Conservation (phyloP, 2,113 vertebrate species). For the Larimichthys polyactis region DNA sequence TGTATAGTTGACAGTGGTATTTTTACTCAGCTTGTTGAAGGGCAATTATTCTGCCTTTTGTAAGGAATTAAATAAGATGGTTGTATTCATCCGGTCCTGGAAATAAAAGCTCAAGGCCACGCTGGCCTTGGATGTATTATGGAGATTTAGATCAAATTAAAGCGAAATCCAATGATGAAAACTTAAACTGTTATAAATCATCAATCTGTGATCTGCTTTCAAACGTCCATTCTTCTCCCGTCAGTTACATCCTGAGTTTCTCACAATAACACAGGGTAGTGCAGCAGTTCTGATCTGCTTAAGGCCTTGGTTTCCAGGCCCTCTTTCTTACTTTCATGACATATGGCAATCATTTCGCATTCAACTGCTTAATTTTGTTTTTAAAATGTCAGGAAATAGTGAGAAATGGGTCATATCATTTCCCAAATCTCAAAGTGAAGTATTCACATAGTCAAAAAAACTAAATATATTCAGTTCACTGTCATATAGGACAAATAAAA, state of each 20-base stretch:
- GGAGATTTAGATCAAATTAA: slow-evolving; percentile 38
- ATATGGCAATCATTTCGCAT: background rate
- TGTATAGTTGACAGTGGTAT: slow-evolving; percentile 45
- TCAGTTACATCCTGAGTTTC: background rate
- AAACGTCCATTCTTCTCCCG: background rate
- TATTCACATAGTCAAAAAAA: background rate
- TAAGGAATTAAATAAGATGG: slow-evolving; percentile 25
- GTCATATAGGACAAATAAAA: background rate
- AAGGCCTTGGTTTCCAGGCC: background rate
- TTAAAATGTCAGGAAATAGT: background rate
- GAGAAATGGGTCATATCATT: background rate
- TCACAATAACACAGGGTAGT: background rate
- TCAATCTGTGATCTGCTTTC: slow-evolving; percentile 13
- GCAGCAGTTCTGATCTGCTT: background rate
- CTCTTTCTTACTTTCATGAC: background rate
- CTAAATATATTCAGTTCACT: background rate
- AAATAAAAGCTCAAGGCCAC: slow-evolving; percentile 31
- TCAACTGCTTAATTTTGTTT: background rate
- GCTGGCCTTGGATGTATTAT: slow-evolving; percentile 39
- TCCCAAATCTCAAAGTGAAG: background rate
- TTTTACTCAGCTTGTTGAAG: slow-evolving; percentile 53
- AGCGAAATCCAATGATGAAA: slow-evolving; percentile 31
- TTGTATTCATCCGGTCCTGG: slow-evolving; percentile 23
- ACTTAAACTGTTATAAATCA: slow-evolving; percentile 23
- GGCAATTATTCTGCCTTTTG: slow-evolving; percentile 40